Evolutionary conservation across 2,797 vertebrate genomes (phyloP).

Genomic region (Clarias laeviceps): DNA sequence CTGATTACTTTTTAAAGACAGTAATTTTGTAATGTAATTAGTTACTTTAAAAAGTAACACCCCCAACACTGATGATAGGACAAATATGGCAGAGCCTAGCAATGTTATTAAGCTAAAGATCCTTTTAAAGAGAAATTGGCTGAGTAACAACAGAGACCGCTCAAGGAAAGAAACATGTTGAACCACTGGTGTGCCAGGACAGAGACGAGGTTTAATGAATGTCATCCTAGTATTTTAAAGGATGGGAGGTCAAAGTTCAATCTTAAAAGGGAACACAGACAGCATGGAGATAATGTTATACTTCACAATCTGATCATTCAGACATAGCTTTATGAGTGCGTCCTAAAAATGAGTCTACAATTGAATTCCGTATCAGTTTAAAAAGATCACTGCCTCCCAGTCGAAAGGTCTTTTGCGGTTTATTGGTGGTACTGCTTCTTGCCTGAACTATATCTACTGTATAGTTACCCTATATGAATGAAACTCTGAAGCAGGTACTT

Average conservation of each 20-base stretch:
- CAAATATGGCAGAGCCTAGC: background rate
- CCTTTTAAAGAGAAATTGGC: background rate
- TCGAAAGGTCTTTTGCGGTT: background rate
- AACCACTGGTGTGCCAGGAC: background rate
- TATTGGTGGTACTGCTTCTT: background rate
- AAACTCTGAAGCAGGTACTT: constrained; percentile 8
- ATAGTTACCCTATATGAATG: background rate
- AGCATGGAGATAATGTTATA: background rate
- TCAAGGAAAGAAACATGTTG: background rate
- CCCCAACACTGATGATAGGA: background rate
- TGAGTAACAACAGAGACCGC: background rate
- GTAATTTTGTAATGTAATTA: no score
- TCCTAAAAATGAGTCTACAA: background rate
- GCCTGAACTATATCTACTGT: background rate
- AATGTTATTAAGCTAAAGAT: background rate
- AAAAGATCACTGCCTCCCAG: background rate
- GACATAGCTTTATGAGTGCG: background rate
- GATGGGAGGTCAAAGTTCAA: background rate
- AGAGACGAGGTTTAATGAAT: constrained; percentile 4
- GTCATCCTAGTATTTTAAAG: background rate
- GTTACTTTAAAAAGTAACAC: no score
- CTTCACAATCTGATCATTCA: background rate
- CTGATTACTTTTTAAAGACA: no score
- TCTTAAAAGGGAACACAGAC: background rate
- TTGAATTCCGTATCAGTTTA: background rate